Evolutionary conservation across 2,888 invertebrate genomes (phyloP).

Genomic region (Machimus rusticus): DNA sequence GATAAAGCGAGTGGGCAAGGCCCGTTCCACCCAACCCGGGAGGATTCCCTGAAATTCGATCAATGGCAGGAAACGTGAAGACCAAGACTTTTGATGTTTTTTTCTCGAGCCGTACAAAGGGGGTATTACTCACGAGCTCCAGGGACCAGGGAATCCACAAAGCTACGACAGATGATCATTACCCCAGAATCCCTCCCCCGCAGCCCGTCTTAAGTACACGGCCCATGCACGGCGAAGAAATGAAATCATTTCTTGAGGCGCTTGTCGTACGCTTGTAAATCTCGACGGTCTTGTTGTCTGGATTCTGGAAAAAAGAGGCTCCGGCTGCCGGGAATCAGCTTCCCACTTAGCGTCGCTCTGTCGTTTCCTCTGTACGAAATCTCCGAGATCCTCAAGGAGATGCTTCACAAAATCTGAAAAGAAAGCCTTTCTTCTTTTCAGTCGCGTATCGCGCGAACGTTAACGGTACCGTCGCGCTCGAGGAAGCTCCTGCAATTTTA

Average conservation of each 20-base stretch:
- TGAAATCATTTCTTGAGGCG: conserved; percentile 1
- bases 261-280: conserved; percentile 4
- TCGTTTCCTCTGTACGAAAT: not conserved
- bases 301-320: not conserved
- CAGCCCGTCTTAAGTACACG: not conserved
- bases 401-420: not conserved
- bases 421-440: not conserved
- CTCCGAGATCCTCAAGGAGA: not conserved
- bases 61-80: not conserved
- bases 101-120: not conserved
- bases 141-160: not conserved
- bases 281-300: not conserved
- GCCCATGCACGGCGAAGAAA: not conserved
- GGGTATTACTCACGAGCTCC: not conserved
- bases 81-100: not conserved
- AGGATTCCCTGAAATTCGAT: not conserved
- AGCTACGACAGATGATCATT: not conserved
- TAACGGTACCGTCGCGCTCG: not conserved
- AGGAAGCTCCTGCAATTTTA: conserved; percentile 1
- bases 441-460: not conserved
- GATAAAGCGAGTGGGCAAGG: not conserved
- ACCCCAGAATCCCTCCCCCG: not conserved
- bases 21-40: not conserved
- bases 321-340: not conserved
- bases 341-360: not conserved